Percentiles rank a stretch among this genome's conserved stretches.
Evolutionary conservation across 1,140 invertebrate genomes (phyloP).

Genomic region (Heterodera schachtii): DNA sequence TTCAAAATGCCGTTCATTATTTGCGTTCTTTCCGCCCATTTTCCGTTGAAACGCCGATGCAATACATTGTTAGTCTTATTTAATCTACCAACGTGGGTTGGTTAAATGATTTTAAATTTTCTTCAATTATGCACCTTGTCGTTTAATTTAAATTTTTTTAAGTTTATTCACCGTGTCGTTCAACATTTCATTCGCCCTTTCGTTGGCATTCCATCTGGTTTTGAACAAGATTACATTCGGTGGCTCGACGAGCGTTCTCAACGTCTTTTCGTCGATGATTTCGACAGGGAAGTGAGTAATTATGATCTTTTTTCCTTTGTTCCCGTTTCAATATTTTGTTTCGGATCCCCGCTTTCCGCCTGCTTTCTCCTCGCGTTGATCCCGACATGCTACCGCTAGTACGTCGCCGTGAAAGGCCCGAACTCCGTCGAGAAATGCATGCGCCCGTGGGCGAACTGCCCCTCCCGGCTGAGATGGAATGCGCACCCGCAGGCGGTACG

Average conservation of each 20-base stretch:
- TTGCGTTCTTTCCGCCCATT: conserved; percentile 58
- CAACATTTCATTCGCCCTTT: conserved; percentile 51
- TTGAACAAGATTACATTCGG: conserved; percentile 56
- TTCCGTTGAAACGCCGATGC: conserved; percentile 62
- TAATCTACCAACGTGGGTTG: too few species aligned
- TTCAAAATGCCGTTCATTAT: conserved; percentile 60
- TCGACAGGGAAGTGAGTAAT: conserved; percentile 35
- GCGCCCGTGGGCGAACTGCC: conserved; percentile 50
- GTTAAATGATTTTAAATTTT: background rate
- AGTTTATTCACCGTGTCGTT: conserved; percentile 58
- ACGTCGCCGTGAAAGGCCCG: conserved; percentile 42
- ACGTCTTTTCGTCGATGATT: conserved; percentile 60
- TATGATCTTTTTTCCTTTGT: background rate
- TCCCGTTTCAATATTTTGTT: background rate
- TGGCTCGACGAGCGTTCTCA: conserved; percentile 57
- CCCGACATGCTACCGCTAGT: conserved; percentile 56
- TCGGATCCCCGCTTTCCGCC: conserved; percentile 59
- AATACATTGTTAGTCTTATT: conserved; percentile 45
- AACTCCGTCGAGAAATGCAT: conserved; percentile 46
- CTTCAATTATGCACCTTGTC: background rate
- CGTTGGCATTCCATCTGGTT: conserved; percentile 40
- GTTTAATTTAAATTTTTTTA: background rate
- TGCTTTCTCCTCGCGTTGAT: conserved; percentile 57
- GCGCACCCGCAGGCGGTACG: background rate
- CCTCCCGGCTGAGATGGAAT: conserved; percentile 35